Percentiles rank a stretch among this genome's conserved stretches.
These are phyloP conservation scores for Agrotis clavis DNA, from an alignment of 2,888 invertebrate genomes.

Conservation along the genomic window DNA sequence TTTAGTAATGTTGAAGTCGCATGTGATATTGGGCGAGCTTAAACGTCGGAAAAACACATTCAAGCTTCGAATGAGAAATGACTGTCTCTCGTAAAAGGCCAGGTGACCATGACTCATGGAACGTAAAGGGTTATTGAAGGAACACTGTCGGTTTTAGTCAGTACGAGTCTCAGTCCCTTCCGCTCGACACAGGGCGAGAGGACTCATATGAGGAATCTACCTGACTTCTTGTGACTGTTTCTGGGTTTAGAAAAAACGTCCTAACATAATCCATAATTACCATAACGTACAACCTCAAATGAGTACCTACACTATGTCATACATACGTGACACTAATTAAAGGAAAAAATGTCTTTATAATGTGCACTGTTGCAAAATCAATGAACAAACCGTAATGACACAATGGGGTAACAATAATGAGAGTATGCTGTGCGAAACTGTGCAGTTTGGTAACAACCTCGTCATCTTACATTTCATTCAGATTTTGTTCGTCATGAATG, in stretches of 20 bases:
- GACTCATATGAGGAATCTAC: too few species aligned
- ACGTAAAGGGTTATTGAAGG: too few species aligned
- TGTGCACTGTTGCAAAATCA: conserved; percentile 68
- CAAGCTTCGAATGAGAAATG: neutral
- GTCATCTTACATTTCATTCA: conserved; percentile 49
- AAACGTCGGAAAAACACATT: neutral
- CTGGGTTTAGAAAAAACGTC: too few species aligned
- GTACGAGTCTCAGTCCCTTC: too few species aligned
- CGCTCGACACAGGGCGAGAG: too few species aligned
- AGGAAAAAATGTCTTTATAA: conserved; percentile 62
- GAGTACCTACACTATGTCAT: conserved; percentile 49
- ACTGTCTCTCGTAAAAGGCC: too few species aligned
- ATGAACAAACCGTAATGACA: conserved; percentile 74
- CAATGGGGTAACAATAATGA: conserved; percentile 78
- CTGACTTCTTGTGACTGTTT: too few species aligned
- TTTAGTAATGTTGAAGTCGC: neutral
- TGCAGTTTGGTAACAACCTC: conserved; percentile 68
- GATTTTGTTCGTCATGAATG: conserved; percentile 14
- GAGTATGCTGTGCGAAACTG: conserved; percentile 71
- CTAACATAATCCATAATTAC: conserved; percentile 19
- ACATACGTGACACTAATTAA: conserved; percentile 61
- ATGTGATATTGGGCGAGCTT: neutral
- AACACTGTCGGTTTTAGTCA: too few species aligned
- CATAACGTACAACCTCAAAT: conserved; percentile 28
- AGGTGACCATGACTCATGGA: too few species aligned